Percentiles rank a stretch among this genome's conserved stretches.
Conservation (phyloP, 2,888 invertebrate genomes). For the Ametastegia equiseti region DNA sequence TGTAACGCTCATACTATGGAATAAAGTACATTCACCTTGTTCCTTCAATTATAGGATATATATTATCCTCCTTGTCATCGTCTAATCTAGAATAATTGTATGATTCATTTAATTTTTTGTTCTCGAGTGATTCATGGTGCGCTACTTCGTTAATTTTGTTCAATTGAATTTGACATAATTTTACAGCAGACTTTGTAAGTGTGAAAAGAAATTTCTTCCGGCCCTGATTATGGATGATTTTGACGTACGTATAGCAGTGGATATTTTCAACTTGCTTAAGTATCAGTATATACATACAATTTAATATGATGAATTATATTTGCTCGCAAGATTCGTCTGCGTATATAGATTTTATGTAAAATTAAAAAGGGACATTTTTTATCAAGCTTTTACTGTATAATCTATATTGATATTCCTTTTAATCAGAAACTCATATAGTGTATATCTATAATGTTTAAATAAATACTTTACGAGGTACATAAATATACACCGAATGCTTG, state of each 20-base stretch:
- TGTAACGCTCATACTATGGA: slow-evolving; percentile 22
- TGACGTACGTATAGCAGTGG: not conserved
- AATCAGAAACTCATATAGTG: not conserved
- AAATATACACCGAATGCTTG: not conserved
- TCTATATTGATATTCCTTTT: not conserved
- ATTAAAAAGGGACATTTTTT: not conserved
- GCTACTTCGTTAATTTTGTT: not conserved
- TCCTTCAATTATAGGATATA: not conserved
- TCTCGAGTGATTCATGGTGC: not conserved
- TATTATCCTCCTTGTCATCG: not conserved
- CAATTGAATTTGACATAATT: not conserved
- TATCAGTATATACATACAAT: not conserved
- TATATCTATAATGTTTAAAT: not conserved
- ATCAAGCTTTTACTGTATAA: slow-evolving; percentile 2
- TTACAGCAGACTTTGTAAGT: not conserved
- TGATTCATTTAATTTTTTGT: not conserved
- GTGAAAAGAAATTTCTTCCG: too few relatives aligned
- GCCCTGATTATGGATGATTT: not conserved
- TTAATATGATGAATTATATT: too few relatives aligned
- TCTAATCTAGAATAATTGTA: not conserved
- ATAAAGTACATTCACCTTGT: slow-evolving; percentile 26
- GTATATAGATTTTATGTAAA: not conserved
- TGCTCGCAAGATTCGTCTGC: not conserved
- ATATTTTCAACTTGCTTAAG: not conserved
- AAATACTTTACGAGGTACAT: not conserved